These are phyloP conservation scores for Semaprochilodus insignis DNA, from an alignment of 2,797 vertebrate genomes.

Conservation along the genomic window DNA sequence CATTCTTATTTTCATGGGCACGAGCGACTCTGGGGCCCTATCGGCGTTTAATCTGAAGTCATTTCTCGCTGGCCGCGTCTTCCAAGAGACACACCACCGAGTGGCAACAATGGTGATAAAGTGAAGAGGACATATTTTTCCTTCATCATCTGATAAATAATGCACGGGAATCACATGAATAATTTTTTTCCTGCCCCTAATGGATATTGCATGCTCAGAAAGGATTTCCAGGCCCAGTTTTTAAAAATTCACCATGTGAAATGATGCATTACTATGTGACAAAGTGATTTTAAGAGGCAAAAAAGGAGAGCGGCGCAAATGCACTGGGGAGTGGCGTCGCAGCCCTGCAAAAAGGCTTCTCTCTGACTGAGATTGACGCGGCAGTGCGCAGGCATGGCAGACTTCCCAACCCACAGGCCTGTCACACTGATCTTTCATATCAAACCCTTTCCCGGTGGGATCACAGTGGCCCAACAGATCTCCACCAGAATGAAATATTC, in stretches of 20 bases:
- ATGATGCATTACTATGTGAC: slow-evolving; percentile 84
- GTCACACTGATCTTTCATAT: slow-evolving; percentile 19
- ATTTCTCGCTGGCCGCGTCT: slow-evolving; percentile 62
- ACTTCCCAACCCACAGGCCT: slow-evolving; percentile 17
- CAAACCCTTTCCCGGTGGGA: slow-evolving; percentile 20
- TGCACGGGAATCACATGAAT: slow-evolving; percentile 82
- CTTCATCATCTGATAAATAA: slow-evolving; percentile 83
- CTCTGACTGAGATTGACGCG: slow-evolving; percentile 5
- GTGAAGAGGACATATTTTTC: slow-evolving; percentile 69
- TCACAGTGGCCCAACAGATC: slow-evolving; percentile 10
- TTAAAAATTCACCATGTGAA: slow-evolving; percentile 84
- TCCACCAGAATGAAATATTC: slow-evolving; percentile 10
- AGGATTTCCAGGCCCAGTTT: slow-evolving; percentile 81
- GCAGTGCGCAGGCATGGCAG: background rate
- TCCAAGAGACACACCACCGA: slow-evolving; percentile 61
- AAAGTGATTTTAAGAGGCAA: slow-evolving; percentile 81
- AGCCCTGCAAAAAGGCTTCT: slow-evolving; percentile 6
- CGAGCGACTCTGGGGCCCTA: slow-evolving; percentile 63
- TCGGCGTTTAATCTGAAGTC: slow-evolving; percentile 70
- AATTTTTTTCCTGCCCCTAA: slow-evolving; percentile 77
- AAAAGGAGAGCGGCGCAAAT: slow-evolving; percentile 73
- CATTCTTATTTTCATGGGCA: slow-evolving; percentile 63
- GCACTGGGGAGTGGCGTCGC: slow-evolving; percentile 59
- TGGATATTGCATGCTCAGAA: slow-evolving; percentile 85
- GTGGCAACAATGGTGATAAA: slow-evolving; percentile 70